A percentile compares a stretch with the other conserved stretches of the same genome.
phyloP scores from a whole-genome alignment of 2,888 invertebrate genomes.

The Phalangium opilio region DNA sequence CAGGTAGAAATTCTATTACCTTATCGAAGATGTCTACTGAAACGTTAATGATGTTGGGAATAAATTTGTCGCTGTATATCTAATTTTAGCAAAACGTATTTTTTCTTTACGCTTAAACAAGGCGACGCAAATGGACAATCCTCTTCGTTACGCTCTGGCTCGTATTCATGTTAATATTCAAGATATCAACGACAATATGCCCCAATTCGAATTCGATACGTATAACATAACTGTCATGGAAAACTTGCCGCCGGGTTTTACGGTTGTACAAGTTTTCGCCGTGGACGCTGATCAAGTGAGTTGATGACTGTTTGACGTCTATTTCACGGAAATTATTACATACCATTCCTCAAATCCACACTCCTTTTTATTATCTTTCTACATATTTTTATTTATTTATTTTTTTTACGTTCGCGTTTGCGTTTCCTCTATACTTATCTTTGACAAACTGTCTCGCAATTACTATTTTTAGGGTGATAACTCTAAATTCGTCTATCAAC shows the following conservation, averaged over 20 bases:
- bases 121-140: constrained; percentile 46
- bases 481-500: constrained; percentile 61
- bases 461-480: constrained; percentile 47
- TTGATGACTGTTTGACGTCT: too few relatives aligned
- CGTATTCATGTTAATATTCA: constrained; percentile 54
- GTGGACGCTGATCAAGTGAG: constrained; percentile 20
- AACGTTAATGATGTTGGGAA: too few relatives aligned
- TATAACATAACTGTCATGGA: constrained; percentile 86
- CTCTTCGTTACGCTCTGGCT: constrained; percentile 54
- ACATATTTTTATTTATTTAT: neutral
- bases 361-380: neutral
- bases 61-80: too few relatives aligned
- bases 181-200: constrained; percentile 68
- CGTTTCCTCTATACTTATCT: neutral
- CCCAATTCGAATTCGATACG: constrained; percentile 72
- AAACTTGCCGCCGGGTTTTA: constrained; percentile 68
- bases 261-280: constrained; percentile 45
- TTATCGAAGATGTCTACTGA: too few relatives aligned
- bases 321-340: too few relatives aligned
- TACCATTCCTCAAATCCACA: too few relatives aligned
- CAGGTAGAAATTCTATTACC: too few relatives aligned
- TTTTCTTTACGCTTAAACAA: constrained; percentile 31
- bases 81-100: too few relatives aligned
- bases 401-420: neutral
- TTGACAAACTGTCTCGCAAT: neutral